Evolutionary conservation across 2,888 invertebrate species (phyloP).

Genomic region (Cristatella mucedo): DNA sequence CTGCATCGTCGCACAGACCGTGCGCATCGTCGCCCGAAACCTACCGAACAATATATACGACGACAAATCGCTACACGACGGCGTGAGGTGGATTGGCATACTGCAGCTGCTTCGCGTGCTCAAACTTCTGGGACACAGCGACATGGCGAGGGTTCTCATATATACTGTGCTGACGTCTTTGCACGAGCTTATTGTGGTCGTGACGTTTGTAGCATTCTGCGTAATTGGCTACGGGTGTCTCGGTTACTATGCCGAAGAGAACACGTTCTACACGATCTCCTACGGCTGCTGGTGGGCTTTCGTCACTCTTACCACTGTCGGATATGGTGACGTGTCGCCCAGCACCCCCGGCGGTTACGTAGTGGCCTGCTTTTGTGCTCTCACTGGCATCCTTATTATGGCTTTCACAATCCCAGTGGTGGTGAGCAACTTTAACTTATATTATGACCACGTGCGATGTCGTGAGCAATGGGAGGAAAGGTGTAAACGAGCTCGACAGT

Average conservation of each 20-base stretch:
- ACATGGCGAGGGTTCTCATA: conserved; percentile 19
- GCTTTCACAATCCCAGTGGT: conserved; percentile 21
- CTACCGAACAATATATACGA: too few species aligned
- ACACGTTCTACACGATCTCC: conserved; percentile 40
- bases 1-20: too few species aligned
- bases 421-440: conserved; percentile 20
- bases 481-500: too few species aligned
- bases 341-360: conserved; percentile 17
- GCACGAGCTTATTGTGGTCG: conserved; percentile 17
- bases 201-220: conserved; percentile 18
- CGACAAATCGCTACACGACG: too few species aligned
- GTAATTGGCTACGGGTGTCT: conserved; percentile 19
- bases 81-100: too few species aligned
- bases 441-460: too few species aligned
- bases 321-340: conserved; percentile 20
- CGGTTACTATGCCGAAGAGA: conserved; percentile 20
- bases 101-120: too few species aligned
- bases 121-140: too few species aligned
- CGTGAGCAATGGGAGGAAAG: too few species aligned
- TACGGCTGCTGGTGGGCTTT: conserved; percentile 76
- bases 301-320: conserved; percentile 85
- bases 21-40: too few species aligned
- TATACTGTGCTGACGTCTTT: conserved; percentile 19
- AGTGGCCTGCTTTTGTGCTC: conserved; percentile 19
- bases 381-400: conserved; percentile 19